A percentile compares a stretch with the other conserved stretches of the same genome.
phyloP scores from a whole-genome alignment of 2,113 vertebrate genomes.

The Meles meles region DNA sequence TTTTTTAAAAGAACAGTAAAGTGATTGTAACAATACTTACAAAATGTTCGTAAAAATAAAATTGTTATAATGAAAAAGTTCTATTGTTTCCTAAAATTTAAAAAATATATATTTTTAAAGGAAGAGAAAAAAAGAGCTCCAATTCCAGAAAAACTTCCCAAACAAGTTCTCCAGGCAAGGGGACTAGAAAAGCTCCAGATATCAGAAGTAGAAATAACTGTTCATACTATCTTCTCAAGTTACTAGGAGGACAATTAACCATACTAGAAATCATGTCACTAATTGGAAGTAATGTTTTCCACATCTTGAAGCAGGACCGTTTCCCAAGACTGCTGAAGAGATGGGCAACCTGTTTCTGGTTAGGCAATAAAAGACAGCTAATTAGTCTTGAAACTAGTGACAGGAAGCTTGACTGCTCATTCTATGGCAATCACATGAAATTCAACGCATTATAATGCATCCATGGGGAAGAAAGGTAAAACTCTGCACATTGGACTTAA shows the following conservation, averaged over 20 bases:
- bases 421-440: background rate
- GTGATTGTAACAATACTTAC: background rate
- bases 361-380: background rate
- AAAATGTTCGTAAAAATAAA: background rate
- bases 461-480: background rate
- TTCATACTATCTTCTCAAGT: background rate
- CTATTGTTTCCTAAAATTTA: background rate
- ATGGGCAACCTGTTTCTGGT: background rate
- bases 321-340: background rate
- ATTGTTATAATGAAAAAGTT: background rate
- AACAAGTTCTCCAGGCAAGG: background rate
- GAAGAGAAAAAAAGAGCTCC: background rate
- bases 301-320: background rate
- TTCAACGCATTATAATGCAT: too few species aligned
- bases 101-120: background rate
- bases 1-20: background rate
- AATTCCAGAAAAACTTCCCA: background rate
- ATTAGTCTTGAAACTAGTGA: background rate
- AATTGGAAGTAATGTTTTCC: background rate
- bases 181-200: background rate
- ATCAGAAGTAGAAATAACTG: background rate
- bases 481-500: background rate
- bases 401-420: too few species aligned
- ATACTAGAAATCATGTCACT: accelerated
- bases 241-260: background rate